A percentile compares a stretch with the other conserved stretches of the same genome.
phyloP scores from a whole-genome alignment of 2,797 vertebrate genomes.

The Gallirallus australis region DNA sequence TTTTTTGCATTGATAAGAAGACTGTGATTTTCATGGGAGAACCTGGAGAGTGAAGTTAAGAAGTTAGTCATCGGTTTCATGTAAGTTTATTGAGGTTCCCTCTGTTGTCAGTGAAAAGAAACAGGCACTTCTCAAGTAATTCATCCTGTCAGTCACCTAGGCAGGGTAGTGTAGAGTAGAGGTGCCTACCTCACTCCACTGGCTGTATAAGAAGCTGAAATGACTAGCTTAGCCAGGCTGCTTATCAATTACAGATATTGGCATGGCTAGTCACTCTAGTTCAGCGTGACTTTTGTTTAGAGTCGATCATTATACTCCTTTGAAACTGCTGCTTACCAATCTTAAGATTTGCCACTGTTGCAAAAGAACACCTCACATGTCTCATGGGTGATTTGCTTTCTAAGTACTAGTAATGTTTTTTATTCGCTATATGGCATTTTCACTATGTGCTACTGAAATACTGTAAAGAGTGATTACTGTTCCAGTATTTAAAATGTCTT shows the following conservation, averaged over 20 bases:
- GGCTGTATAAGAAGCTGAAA: background rate
- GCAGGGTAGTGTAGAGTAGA: background rate
- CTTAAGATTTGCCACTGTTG: background rate
- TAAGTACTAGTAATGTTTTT: background rate
- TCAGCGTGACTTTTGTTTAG: background rate
- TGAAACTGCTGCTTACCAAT: background rate
- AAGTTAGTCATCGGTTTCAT: background rate
- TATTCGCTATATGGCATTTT: background rate
- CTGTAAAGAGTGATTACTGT: background rate
- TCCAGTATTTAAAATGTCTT: background rate
- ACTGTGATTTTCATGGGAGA: background rate
- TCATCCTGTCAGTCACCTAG: background rate
- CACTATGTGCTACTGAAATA: background rate
- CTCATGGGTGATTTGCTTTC: background rate
- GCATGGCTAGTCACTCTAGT: background rate
- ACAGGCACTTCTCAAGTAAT: background rate
- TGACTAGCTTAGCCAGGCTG: background rate
- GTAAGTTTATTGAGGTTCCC: background rate
- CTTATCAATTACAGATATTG: background rate
- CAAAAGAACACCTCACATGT: background rate
- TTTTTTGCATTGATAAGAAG: background rate
- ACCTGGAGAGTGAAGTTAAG: background rate
- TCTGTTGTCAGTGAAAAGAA: conserved; percentile 38
- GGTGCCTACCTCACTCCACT: background rate
- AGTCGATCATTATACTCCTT: background rate